These are phyloP conservation scores for Catocala nupta DNA, from an alignment of 2,888 invertebrate genomes.

Conservation along the genomic window DNA sequence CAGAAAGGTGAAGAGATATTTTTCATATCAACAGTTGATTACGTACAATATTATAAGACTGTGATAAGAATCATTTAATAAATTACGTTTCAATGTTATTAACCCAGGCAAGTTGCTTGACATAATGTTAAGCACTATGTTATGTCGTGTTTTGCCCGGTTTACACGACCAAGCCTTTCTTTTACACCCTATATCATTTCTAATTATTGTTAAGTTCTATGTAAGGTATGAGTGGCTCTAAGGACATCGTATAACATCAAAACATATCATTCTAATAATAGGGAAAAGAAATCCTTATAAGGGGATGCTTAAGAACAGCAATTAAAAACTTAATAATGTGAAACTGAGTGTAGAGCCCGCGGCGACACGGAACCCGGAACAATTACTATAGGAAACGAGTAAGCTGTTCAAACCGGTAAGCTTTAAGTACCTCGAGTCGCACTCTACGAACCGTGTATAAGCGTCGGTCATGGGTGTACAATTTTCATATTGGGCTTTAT, in stretches of 20 bases:
- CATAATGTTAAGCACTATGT: too few species aligned
- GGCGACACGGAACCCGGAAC: slow-evolving; percentile 17
- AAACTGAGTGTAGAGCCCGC: slow-evolving; percentile 7
- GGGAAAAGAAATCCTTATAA: slow-evolving; percentile 4
- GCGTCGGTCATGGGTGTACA: slow-evolving; percentile 12
- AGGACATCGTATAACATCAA: not conserved
- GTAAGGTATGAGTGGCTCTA: too few species aligned
- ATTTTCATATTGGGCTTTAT: not conserved
- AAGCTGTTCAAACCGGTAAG: slow-evolving; percentile 21
- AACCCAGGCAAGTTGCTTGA: too few species aligned
- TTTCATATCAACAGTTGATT: too few species aligned
- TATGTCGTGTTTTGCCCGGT: too few species aligned
- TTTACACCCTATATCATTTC: too few species aligned
- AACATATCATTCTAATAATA: not conserved
- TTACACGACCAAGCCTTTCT: too few species aligned
- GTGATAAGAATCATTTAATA: too few species aligned
- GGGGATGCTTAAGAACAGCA: slow-evolving; percentile 2
- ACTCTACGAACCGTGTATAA: slow-evolving; percentile 6
- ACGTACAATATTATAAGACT: too few species aligned
- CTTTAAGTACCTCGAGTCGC: slow-evolving; percentile 15
- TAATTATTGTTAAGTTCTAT: too few species aligned
- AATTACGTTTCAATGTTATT: too few species aligned
- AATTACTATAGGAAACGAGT: slow-evolving; percentile 19
- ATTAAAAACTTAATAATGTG: slow-evolving; percentile 19
- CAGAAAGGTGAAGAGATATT: too few species aligned